Evolutionary conservation across 2,113 vertebrate species (phyloP).

Genomic region (Pygathrix nemaeus): DNA sequence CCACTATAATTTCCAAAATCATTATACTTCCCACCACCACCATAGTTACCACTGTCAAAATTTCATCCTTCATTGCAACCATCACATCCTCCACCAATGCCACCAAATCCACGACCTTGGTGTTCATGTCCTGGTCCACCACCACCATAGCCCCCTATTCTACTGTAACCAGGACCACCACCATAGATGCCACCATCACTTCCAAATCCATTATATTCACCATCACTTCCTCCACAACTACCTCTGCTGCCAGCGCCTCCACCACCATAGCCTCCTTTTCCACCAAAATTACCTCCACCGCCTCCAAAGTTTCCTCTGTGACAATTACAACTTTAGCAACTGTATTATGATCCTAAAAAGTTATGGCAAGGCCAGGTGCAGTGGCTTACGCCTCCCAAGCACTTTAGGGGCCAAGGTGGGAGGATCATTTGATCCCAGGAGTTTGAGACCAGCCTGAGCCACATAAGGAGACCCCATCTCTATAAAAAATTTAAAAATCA

Average conservation of each 20-base stretch:
- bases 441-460: too few relatives aligned
- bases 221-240: not conserved
- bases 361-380: not conserved
- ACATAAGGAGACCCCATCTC: too few relatives aligned
- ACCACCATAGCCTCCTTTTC: not conserved
- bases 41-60: not conserved
- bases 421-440: too few relatives aligned
- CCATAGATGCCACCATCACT: not conserved
- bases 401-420: too few relatives aligned
- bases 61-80: not conserved
- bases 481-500: too few relatives aligned
- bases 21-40: not conserved
- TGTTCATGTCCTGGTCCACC: not conserved
- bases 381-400: too few relatives aligned
- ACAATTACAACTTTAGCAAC: not conserved
- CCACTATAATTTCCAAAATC: not conserved
- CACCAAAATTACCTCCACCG: too few relatives aligned
- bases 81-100: not conserved
- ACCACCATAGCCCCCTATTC: not conserved
- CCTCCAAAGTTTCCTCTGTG: not conserved
- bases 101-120: too few relatives aligned
- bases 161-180: not conserved
- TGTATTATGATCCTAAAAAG: not conserved
- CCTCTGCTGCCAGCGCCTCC: not conserved
- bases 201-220: too few relatives aligned